phyloP scores from a whole-genome alignment of 1,140 invertebrate species.

The Trachymyrmex septentrionalis region DNA sequence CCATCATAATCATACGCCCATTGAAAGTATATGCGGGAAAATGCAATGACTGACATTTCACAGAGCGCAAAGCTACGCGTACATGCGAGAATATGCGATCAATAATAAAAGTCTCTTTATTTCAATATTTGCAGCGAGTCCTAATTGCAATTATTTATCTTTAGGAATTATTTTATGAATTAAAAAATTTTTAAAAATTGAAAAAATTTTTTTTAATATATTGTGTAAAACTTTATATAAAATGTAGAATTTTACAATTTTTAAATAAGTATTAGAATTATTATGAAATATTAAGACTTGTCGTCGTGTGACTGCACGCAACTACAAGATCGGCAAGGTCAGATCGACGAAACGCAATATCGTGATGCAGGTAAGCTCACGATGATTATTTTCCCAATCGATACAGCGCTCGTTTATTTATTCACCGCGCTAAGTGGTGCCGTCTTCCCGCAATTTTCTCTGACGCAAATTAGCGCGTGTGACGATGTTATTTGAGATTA shows the following conservation, averaged over 20 bases:
- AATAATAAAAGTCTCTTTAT: background rate
- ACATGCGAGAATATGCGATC: constrained; percentile 42
- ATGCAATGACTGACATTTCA: constrained; percentile 32
- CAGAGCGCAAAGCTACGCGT: constrained; percentile 18
- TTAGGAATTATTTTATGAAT: background rate
- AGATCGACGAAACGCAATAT: background rate
- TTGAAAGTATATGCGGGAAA: constrained; percentile 34
- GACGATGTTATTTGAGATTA: constrained; percentile 38
- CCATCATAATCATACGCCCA: background rate
- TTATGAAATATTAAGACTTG: background rate
- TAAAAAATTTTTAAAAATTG: background rate
- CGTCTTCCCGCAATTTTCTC: constrained; percentile 51
- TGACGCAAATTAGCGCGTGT: constrained; percentile 58
- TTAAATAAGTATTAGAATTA: background rate
- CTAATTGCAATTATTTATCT: background rate
- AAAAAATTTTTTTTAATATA: too few relatives aligned
- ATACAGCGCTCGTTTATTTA: constrained; percentile 50
- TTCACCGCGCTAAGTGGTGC: constrained; percentile 28
- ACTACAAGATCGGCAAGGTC: background rate
- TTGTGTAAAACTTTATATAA: too few relatives aligned
- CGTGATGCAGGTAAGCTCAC: background rate
- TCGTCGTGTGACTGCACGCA: background rate
- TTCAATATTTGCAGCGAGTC: background rate
- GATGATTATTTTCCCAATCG: constrained; percentile 43
- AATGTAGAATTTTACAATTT: too few relatives aligned